A percentile compares a stretch with the other conserved stretches of the same genome.
These are phyloP conservation scores for Conistra vaccinii DNA, from an alignment of 2,888 invertebrate species.

Conservation along the genomic window DNA sequence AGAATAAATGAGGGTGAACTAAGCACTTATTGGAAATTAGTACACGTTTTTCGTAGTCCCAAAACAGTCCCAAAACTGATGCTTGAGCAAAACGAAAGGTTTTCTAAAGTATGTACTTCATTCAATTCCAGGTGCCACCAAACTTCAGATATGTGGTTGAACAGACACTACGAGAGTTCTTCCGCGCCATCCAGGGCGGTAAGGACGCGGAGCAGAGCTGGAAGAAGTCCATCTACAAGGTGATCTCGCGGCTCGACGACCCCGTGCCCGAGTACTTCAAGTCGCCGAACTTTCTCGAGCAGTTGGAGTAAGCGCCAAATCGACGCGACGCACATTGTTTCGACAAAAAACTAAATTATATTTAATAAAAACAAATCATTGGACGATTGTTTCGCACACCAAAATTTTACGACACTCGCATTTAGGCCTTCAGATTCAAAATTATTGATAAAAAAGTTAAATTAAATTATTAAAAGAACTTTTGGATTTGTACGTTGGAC, in stretches of 20 bases:
- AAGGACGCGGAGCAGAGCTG: slow-evolving; percentile 99
- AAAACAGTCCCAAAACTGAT: slow-evolving; percentile 4
- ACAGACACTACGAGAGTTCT: slow-evolving; percentile 99
- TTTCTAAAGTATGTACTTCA: slow-evolving; percentile 49
- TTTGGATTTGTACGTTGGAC: slow-evolving; percentile 87
- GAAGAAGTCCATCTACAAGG: slow-evolving; percentile 99
- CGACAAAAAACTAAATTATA: slow-evolving; percentile 81
- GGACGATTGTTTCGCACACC: slow-evolving; percentile 90
- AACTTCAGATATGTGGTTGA: slow-evolving; percentile 99
- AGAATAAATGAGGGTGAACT: background rate
- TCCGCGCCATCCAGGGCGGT: slow-evolving; percentile 98
- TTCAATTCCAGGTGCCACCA: slow-evolving; percentile 96
- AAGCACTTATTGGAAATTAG: background rate
- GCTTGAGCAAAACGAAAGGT: background rate
- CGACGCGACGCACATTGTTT: slow-evolving; percentile 82
- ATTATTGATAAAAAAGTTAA: slow-evolving; percentile 90
- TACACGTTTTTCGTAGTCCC: background rate
- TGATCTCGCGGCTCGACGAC: slow-evolving; percentile 99
- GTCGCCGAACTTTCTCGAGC: slow-evolving; percentile 99
- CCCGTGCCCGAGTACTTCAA: slow-evolving; percentile 99
- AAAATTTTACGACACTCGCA: slow-evolving; percentile 92
- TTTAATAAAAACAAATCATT: slow-evolving; percentile 74
- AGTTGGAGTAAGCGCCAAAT: slow-evolving; percentile 94
- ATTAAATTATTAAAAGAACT: slow-evolving; percentile 86
- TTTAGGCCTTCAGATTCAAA: slow-evolving; percentile 93